Conservation (phyloP, 1,140 invertebrate genomes). For the Campoletis sonorensis region DNA sequence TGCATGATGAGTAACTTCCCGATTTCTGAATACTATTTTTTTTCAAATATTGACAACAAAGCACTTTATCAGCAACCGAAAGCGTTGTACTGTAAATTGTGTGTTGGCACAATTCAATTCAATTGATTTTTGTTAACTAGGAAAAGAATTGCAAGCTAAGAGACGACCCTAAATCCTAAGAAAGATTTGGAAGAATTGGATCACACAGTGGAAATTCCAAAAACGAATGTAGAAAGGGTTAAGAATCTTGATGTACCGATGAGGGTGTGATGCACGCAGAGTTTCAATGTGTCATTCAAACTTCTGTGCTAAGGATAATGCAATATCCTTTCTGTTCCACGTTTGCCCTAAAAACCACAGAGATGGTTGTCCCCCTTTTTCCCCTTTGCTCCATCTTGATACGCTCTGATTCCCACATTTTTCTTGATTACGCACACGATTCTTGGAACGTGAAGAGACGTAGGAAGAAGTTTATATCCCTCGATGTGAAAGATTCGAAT, state of each 20-base stretch:
- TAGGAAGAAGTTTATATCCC: not conserved
- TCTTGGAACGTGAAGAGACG: not conserved
- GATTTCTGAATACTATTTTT: too few relatives aligned
- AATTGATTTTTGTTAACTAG: too few relatives aligned
- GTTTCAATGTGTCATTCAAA: not conserved
- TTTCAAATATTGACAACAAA: too few relatives aligned
- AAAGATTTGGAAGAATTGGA: too few relatives aligned
- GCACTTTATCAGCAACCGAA: too few relatives aligned
- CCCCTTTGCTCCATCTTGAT: not conserved
- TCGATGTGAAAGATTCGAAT: slow-evolving; percentile 16
- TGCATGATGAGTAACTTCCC: too few relatives aligned
- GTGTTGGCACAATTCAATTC: too few relatives aligned
- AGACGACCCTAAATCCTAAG: too few relatives aligned
- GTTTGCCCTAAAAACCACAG: not conserved
- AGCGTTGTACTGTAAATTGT: too few relatives aligned
- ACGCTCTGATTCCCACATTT: not conserved
- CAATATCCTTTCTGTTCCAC: not conserved
- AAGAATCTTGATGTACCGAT: not conserved
- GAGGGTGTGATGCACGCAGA: not conserved
- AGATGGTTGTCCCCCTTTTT: not conserved
- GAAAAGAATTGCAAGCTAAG: too few relatives aligned
- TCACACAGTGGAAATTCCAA: too few relatives aligned
- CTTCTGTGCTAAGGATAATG: slow-evolving; percentile 12
- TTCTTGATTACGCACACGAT: slow-evolving; percentile 24
- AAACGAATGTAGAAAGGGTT: not conserved